Base-by-base conservation (phyloP, 2,888 invertebrate species). In the Agrochola lychnidis region DNA sequence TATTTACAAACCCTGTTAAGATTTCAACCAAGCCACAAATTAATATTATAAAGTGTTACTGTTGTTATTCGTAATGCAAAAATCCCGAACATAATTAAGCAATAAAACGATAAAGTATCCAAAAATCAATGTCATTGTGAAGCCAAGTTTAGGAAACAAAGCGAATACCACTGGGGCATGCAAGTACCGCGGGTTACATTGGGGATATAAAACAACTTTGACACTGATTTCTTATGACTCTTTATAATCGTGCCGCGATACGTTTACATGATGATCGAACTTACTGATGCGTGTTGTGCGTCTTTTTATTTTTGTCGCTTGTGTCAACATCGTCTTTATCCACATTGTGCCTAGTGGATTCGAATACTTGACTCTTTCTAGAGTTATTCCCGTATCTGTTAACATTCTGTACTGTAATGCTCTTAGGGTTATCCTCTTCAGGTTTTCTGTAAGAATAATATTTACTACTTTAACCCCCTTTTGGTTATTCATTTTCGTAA, bases 281-380 rank as follows among this genome's bases (percentile, higher is more conserved):
- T 96, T 96, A 96, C 96, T 95, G 95, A 90, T 94, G 90, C 87
- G 82, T 92, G 90, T 88, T 89, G 92, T 94, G 93, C 76, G 91
- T 90, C 92, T 96, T 96, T 95, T 95, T 96, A 94, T 91, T 94
- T 96, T 97, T 98, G 86, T 98, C 98, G 86, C 97, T 97, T 51
- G 97, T 97, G 70, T 98, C 98, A 92, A 97, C 97, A 93, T 98
- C 98, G 89, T 98, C 98, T 90, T 97, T 97, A 85, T 98, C 98
- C 82, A 98, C 97, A 74, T 98, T 98, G 95, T 97, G 98, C 89
- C 98, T 94, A 81, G 98, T 97, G 76, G 98, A 97, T 94, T 98
- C 98, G 90, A 98, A 98, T 84, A 98, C 97, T 91, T 98, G 97
- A 88, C 97, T 97, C 95, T 98, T 97, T 92, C 97, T 94, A 91